Conservation (phyloP, 1,140 invertebrate species). For the Charaxes varanes region DNA sequence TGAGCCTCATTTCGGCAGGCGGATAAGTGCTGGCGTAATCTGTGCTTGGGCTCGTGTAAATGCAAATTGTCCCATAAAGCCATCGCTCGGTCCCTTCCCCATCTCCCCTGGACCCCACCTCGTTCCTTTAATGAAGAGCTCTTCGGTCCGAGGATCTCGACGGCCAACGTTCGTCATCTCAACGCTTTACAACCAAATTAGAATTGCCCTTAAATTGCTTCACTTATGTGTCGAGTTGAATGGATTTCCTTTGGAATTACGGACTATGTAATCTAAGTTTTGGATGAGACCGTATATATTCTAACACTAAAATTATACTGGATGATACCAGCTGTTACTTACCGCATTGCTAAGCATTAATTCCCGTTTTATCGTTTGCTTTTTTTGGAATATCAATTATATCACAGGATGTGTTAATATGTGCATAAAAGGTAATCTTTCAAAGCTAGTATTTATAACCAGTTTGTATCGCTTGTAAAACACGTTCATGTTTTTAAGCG, state of each 20-base stretch:
- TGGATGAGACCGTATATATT: too few species aligned
- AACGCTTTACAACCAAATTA: slow-evolving; percentile 56
- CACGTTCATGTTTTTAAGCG: too few species aligned
- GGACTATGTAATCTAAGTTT: slow-evolving; percentile 27
- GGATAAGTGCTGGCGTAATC: slow-evolving; percentile 69
- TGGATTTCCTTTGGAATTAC: slow-evolving; percentile 20
- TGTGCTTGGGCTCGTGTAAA: slow-evolving; percentile 69
- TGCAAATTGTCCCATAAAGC: slow-evolving; percentile 72
- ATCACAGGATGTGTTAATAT: too few species aligned
- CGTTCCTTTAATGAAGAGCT: slow-evolving; percentile 62
- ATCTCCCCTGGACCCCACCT: slow-evolving; percentile 21
- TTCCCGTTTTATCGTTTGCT: too few species aligned
- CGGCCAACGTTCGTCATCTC: slow-evolving; percentile 55
- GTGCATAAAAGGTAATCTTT: too few species aligned
- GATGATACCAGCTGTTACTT: too few species aligned
- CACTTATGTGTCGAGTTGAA: slow-evolving; percentile 26
- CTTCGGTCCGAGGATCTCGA: slow-evolving; percentile 46
- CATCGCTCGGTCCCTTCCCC: slow-evolving; percentile 32
- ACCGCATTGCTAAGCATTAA: too few species aligned
- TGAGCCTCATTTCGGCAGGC: slow-evolving; percentile 57
- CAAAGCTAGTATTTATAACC: too few species aligned
- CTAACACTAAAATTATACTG: too few species aligned
- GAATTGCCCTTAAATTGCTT: slow-evolving; percentile 47
- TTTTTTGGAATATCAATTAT: too few species aligned
- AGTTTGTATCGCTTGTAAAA: too few species aligned